Conservation (phyloP, 2,888 invertebrate genomes). For the Disparrhopalites patrizii region DNA sequence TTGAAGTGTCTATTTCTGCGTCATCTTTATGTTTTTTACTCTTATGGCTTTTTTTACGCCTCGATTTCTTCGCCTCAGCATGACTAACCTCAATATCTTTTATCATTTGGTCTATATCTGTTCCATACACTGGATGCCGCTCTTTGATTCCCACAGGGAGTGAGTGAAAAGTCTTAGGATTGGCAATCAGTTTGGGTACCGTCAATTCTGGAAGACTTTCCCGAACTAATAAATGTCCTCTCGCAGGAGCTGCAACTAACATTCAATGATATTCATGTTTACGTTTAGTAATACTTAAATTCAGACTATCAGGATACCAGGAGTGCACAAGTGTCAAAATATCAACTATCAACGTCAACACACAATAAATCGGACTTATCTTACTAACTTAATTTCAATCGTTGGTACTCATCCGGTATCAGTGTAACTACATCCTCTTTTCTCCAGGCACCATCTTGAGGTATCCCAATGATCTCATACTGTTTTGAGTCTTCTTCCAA, state of each 20-base stretch:
- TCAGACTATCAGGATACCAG: slow-evolving; percentile 10
- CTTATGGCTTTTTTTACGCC: background rate
- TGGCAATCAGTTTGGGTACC: background rate
- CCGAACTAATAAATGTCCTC: slow-evolving; percentile 21
- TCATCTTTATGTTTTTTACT: background rate
- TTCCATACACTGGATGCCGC: slow-evolving; percentile 30
- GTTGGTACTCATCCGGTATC: slow-evolving; percentile 9
- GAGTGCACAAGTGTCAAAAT: no score
- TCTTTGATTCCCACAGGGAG: slow-evolving; percentile 23
- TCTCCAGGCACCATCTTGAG: background rate
- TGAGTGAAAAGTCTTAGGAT: slow-evolving; percentile 7
- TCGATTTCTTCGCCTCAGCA: background rate
- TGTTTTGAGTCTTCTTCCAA: background rate
- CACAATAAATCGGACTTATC: no score
- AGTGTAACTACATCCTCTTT: slow-evolving; percentile 4
- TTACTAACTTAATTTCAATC: no score
- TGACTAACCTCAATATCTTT: background rate
- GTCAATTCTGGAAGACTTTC: slow-evolving; percentile 14
- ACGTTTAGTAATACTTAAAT: slow-evolving; percentile 16
- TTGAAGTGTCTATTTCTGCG: no score
- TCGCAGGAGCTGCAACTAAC: slow-evolving; percentile 17
- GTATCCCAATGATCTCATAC: slow-evolving; percentile 19
- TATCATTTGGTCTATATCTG: slow-evolving; percentile 1
- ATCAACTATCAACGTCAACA: no score
- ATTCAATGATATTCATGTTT: background rate